These are phyloP conservation scores for Sesamia inferens DNA, from an alignment of 2,888 invertebrate species.

Conservation along the genomic window DNA sequence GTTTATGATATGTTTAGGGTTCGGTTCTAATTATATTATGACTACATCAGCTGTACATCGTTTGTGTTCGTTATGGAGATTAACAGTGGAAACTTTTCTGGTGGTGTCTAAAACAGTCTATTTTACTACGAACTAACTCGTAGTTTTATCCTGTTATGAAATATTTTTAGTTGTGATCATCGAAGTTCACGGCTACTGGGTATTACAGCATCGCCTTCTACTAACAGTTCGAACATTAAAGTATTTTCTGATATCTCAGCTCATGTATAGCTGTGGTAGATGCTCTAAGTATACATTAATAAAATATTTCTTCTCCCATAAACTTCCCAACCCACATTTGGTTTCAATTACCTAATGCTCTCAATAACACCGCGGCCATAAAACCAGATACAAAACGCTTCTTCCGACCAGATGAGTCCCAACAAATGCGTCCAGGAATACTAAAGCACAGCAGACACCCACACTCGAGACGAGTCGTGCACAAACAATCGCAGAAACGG, in stretches of 20 bases:
- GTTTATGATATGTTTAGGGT: constrained; percentile 39
- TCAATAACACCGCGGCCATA: constrained; percentile 25
- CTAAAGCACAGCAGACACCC: constrained; percentile 55
- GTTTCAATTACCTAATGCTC: constrained; percentile 23
- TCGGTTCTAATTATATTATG: constrained; percentile 37
- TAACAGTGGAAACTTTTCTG: constrained; percentile 19
- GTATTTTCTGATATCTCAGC: neutral
- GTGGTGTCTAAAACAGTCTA: constrained; percentile 21
- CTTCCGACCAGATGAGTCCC: constrained; percentile 37
- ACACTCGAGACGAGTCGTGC: constrained; percentile 56
- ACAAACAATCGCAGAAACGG: constrained; percentile 65
- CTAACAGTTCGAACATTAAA: neutral
- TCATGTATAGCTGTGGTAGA: neutral
- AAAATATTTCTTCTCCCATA: constrained; percentile 18
- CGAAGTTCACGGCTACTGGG: neutral
- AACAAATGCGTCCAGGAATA: constrained; percentile 42
- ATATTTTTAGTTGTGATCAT: neutral
- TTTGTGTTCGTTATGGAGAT: constrained; percentile 25
- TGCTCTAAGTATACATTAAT: neutral
- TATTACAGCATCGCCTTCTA: neutral
- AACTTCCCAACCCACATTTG: constrained; percentile 11
- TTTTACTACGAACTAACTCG: constrained; percentile 5
- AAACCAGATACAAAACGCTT: constrained; percentile 44
- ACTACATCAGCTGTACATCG: constrained; percentile 28
- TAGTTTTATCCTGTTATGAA: constrained; percentile 2